Evolutionary conservation across 1,140 invertebrate genomes (phyloP).

Genomic region (Tetragonula clypearis): DNA sequence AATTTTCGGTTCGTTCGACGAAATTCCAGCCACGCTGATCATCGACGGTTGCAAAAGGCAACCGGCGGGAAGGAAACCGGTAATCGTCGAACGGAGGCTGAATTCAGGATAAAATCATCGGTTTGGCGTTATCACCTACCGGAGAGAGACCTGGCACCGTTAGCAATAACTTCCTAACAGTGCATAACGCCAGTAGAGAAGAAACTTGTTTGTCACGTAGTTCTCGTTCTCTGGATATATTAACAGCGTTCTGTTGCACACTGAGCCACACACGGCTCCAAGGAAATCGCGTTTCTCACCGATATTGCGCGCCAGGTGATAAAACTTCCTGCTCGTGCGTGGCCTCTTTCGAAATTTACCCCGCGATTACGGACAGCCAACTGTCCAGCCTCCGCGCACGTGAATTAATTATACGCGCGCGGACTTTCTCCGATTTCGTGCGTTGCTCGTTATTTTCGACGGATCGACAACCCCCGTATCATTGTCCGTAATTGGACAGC

Average conservation of each 20-base stretch:
- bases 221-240: conserved; percentile 64
- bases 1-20: background rate
- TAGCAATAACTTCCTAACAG: conserved; percentile 59
- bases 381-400: background rate
- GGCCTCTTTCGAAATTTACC: conserved; percentile 10
- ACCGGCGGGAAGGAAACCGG: background rate
- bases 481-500: background rate
- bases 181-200: conserved; percentile 51
- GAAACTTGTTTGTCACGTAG: conserved; percentile 68
- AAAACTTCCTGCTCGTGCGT: conserved; percentile 48
- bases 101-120: conserved; percentile 56
- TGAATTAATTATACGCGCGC: background rate
- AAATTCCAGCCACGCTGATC: background rate
- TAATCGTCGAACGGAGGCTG: background rate
- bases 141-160: conserved; percentile 60
- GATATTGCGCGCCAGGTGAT: conserved; percentile 45
- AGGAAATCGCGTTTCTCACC: conserved; percentile 60
- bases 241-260: conserved; percentile 62
- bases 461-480: background rate
- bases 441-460: background rate
- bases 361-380: background rate
- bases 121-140: conserved; percentile 64
- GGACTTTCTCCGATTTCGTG: background rate
- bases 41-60: background rate
- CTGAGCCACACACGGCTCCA: conserved; percentile 45